A percentile compares a stretch with the other conserved stretches of the same genome.
phyloP scores from a whole-genome alignment of 2,888 invertebrate species.

The Dasysyrphus albostriatus region DNA sequence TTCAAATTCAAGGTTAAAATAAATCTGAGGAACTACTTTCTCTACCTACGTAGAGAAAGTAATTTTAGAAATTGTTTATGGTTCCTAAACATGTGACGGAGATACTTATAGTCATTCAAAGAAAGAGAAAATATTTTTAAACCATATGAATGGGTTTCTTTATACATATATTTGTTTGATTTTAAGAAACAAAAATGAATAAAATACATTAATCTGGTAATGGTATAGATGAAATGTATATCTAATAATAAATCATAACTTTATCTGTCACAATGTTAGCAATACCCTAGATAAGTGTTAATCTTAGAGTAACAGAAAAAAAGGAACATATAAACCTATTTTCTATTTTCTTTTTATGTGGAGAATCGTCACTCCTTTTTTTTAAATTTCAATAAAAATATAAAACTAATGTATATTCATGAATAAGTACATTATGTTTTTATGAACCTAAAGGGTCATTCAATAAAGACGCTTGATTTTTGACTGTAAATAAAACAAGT shows the following conservation, averaged over 20 bases:
- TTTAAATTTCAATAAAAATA: no score
- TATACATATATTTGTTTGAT: not conserved
- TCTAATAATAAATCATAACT: not conserved
- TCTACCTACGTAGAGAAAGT: not conserved
- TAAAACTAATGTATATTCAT: no score
- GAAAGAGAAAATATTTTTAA: conserved; percentile 5
- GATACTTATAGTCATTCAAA: not conserved
- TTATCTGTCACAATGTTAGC: not conserved
- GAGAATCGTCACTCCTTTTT: no score
- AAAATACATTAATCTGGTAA: not conserved
- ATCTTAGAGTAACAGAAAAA: not conserved
- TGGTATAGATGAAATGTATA: not conserved
- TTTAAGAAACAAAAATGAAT: not conserved
- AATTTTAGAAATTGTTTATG: conserved; percentile 2
- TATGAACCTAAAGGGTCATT: no score
- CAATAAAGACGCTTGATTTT: no score
- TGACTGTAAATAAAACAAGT: no score
- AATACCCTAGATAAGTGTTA: not conserved
- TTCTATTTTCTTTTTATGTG: no score
- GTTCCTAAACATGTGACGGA: not conserved
- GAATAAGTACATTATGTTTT: no score
- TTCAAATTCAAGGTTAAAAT: not conserved
- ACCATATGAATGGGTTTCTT: not conserved
- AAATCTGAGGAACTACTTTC: not conserved
- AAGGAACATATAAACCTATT: no score